phyloP scores from a whole-genome alignment of 1,140 invertebrate species.

The Brachionus paranguensis region DNA sequence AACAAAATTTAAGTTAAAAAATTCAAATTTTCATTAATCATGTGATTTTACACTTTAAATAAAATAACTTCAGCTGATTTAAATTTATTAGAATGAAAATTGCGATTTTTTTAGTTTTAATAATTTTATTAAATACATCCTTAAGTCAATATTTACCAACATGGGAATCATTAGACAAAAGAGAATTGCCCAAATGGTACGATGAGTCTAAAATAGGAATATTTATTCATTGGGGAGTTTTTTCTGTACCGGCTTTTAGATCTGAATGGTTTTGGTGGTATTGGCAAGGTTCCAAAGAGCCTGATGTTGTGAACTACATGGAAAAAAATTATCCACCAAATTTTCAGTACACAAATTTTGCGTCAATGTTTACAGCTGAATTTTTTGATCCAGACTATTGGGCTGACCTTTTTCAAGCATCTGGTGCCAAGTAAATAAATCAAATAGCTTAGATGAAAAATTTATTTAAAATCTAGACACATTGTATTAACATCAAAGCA shows the following conservation, averaged over 20 bases:
- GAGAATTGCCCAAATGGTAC: conserved; percentile 78
- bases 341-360: conserved; percentile 48
- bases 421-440: conserved; percentile 25
- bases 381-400: conserved; percentile 37
- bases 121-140: background rate
- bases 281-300: conserved; percentile 43
- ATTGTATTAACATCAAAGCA: conserved; percentile 52
- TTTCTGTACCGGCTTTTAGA: conserved; percentile 67
- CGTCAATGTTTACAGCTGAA: conserved; percentile 44
- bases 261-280: conserved; percentile 46
- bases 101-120: background rate
- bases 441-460: background rate
- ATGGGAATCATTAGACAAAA: conserved; percentile 75
- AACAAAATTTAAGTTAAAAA: background rate
- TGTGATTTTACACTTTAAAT: background rate
- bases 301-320: conserved; percentile 44
- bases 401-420: conserved; percentile 32
- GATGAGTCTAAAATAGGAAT: conserved; percentile 83
- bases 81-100: background rate
- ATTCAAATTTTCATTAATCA: background rate
- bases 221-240: conserved; percentile 88
- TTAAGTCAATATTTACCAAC: conserved; percentile 49
- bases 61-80: background rate
- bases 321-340: conserved; percentile 44
- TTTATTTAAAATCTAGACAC: conserved; percentile 44